Conservation (phyloP, 35 echinoderm and acorn worm species). For the Apostichopus parvimensis region DNA sequence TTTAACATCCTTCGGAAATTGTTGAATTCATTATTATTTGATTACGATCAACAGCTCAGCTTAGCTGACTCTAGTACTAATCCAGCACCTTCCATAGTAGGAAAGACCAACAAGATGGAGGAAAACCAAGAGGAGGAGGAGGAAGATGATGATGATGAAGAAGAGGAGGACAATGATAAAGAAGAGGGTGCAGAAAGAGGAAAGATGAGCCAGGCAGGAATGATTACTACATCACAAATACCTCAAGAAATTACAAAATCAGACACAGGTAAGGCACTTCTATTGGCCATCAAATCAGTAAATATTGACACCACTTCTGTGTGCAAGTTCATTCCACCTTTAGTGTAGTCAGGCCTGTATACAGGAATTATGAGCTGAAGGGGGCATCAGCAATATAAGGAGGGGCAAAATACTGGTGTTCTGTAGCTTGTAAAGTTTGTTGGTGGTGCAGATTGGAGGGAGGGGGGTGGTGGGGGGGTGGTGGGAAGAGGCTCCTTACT, state of each 20-base stretch:
- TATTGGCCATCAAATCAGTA: no score
- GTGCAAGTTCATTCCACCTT: background rate
- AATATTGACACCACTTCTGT: no score
- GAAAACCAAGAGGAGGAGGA: conserved; percentile 58
- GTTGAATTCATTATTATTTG: background rate
- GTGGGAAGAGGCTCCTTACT: no score
- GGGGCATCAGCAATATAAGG: no score
- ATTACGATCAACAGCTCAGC: background rate
- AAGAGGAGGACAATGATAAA: conserved; percentile 51
- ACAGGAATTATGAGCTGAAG: no score
- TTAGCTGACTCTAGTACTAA: background rate
- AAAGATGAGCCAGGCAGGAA: background rate
- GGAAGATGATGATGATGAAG: conserved; percentile 51
- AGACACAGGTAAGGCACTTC: background rate
- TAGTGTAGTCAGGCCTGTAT: no score
- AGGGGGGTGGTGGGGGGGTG: no score
- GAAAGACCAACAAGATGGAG: background rate
- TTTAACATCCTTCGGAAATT: no score
- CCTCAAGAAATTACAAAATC: background rate
- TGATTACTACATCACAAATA: background rate
- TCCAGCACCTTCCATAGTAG: background rate
- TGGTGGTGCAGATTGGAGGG: no score
- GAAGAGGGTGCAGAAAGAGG: conserved; percentile 19
- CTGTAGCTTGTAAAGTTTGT: background rate
- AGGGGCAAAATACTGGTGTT: background rate